phyloP scores from a whole-genome alignment of 2,113 vertebrate genomes.

The Nestor notabilis region DNA sequence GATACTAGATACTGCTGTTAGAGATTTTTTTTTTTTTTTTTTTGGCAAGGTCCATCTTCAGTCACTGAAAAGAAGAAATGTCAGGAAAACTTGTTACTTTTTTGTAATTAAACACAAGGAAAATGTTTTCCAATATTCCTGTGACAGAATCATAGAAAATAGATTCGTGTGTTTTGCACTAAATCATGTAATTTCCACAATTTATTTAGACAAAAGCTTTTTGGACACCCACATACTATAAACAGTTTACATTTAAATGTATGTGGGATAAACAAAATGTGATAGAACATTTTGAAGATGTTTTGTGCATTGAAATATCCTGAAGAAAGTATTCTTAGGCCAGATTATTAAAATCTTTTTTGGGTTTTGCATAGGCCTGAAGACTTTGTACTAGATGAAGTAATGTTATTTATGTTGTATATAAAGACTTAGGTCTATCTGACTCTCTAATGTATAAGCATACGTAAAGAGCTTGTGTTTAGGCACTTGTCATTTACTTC shows the following conservation, averaged over 20 bases:
- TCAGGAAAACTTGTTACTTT: constrained; percentile 86
- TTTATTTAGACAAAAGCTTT: background rate
- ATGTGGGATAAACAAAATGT: background rate
- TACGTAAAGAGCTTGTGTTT: background rate
- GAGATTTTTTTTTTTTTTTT: constrained; percentile 82
- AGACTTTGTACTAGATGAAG: background rate
- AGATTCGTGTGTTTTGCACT: background rate
- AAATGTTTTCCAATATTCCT: background rate
- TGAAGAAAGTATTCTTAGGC: background rate
- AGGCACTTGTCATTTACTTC: background rate
- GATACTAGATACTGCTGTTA: constrained; percentile 78
- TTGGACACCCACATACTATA: background rate
- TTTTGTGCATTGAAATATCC: background rate
- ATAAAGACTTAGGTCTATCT: background rate
- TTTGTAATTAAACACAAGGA: background rate
- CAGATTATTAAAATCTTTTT: background rate
- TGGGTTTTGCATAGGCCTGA: background rate
- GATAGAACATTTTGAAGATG: background rate
- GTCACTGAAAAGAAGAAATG: constrained; percentile 88
- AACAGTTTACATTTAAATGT: background rate
- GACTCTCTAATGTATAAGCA: background rate
- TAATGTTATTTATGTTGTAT: background rate
- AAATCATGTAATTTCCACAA: background rate
- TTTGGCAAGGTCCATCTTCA: constrained; percentile 84
- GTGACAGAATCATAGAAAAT: background rate